A percentile compares a stretch with the other conserved stretches of the same genome.
Evolutionary conservation across 2,113 vertebrate genomes (phyloP).

Genomic region (Myotis yumanensis): DNA sequence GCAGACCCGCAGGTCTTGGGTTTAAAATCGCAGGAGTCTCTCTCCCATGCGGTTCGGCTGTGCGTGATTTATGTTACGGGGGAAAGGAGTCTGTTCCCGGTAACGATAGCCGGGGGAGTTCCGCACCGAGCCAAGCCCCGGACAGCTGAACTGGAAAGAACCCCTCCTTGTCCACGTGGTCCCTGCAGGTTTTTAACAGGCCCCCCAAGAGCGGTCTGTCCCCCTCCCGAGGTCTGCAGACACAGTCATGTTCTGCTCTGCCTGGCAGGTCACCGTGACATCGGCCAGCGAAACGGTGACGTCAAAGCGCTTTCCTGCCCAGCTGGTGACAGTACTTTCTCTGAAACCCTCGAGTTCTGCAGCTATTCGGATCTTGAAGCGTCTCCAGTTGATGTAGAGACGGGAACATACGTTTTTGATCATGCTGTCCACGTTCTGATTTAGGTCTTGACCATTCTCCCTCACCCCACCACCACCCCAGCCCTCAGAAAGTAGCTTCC

Average conservation of each 20-base stretch:
- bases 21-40: constrained; percentile 60
- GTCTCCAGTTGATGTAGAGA: constrained; percentile 40
- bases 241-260: constrained; percentile 29
- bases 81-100: constrained; percentile 64
- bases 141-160: constrained; percentile 65
- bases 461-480: fast-evolving
- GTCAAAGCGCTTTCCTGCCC: not conserved
- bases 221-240: not conserved
- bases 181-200: not conserved
- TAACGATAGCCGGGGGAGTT: constrained; percentile 61
- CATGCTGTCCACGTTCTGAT: constrained; percentile 56
- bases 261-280: constrained; percentile 20
- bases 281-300: not conserved
- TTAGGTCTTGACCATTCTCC: constrained; percentile 12
- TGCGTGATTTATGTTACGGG: constrained; percentile 75
- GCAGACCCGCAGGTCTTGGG: constrained; percentile 60
- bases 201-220: constrained; percentile 45
- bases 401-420: constrained; percentile 72
- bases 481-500: constrained; percentile 62
- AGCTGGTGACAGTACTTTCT: not conserved
- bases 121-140: constrained; percentile 43
- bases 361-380: constrained; percentile 27
- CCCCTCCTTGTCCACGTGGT: constrained; percentile 44
- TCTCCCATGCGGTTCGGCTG: constrained; percentile 47
- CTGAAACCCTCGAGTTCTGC: constrained; percentile 28